Base-by-base conservation (phyloP, 2,797 vertebrate species). In the Corythornis leucogaster region DNA sequence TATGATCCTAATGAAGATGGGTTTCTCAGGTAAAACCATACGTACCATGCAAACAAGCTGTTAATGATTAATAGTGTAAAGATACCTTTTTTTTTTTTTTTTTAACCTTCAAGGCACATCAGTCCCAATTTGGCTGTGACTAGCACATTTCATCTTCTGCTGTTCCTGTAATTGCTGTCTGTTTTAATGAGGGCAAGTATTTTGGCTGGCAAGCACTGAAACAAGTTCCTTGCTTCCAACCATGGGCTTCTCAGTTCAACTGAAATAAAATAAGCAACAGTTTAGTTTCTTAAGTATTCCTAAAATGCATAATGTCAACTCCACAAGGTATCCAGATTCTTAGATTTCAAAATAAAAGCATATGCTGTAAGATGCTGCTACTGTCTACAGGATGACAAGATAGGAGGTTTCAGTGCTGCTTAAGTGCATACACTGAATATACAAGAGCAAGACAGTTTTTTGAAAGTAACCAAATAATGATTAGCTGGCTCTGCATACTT, bases 1-100 rank as follows among this genome's bases (percentile, higher is more conserved):
- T 96, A 98, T 99, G 98, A 97, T 99, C 85, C 97, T 99, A 66
- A 97, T 99, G 93, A 99, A 99, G 97, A 99, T 99, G 98, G 99
- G 99, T 54, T 99, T 99, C 95, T 99, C 99, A 98, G 99, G 99
- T 99, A 98, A 92, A 95, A 86, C 8, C 14, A 76, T 70, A 75
- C 11, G 54, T 40, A 38, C 38, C 38, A 40, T 15, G 38, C 38
- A 77, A 86, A 24, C 24, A 50, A 82, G 3, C 26, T 68, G 28
- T 76, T 53, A 19, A 18, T 43, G 6, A 63, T 43, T 57, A 59
- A 33, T 55, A 82, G 18, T 3, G 3, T 59, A 66, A 88, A 68
- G 19, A 10, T 18, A 6, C 30, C 2, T 13, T 28, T 7, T 31
- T 31, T 3, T 13, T 28, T 7, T 31, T 70, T 51, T 64, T 31